phyloP scores from a whole-genome alignment of 2,113 vertebrate genomes.

The Mirza zaza region DNA sequence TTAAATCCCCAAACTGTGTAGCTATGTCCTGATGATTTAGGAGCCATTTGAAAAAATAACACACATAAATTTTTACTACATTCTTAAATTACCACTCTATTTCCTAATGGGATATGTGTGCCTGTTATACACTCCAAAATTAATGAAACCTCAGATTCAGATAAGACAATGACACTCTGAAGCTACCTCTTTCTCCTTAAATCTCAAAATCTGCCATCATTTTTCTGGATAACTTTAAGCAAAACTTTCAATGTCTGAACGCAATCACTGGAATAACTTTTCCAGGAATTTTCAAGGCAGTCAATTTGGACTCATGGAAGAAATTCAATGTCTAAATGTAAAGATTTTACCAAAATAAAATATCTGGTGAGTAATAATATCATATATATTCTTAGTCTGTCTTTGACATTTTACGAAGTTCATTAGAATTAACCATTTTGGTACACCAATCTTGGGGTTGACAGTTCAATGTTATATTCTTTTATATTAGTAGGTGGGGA shows the following conservation, averaged over 20 bases:
- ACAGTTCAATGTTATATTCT: not conserved
- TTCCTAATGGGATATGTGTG: not conserved
- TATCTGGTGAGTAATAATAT: not conserved
- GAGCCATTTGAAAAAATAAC: not conserved
- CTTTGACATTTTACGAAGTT: not conserved
- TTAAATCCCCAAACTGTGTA: not conserved
- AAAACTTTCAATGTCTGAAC: not conserved
- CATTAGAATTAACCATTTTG: not conserved
- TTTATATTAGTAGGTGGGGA: not conserved
- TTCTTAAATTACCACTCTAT: not conserved
- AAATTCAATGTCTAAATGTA: not conserved
- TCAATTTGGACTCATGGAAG: not conserved
- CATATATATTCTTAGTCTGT: not conserved
- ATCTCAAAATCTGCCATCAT: not conserved
- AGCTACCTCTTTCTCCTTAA: not conserved
- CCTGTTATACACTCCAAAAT: not conserved
- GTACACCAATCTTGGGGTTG: not conserved
- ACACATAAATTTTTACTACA: not conserved
- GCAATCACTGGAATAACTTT: not conserved
- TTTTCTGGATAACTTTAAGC: not conserved
- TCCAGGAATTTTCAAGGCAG: not conserved
- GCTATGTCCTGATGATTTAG: not conserved
- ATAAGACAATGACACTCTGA: not conserved
- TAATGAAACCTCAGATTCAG: not conserved
- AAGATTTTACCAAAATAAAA: not conserved